These are phyloP conservation scores for Clepsis dumicolana DNA, from an alignment of 2,888 invertebrate species.

Conservation along the genomic window DNA sequence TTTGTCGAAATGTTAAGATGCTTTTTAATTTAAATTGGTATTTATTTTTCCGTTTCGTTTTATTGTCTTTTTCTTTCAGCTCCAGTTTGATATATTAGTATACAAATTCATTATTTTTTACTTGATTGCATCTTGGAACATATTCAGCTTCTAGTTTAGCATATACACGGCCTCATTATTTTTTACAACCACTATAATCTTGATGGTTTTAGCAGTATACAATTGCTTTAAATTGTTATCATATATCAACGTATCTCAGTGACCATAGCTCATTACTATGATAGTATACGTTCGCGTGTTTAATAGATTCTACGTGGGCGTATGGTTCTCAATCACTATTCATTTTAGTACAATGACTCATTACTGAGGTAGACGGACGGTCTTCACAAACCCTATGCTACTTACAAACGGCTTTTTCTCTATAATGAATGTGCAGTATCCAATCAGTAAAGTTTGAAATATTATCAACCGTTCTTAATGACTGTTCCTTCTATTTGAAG, in stretches of 20 bases:
- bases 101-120: not conserved
- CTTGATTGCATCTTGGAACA: not conserved
- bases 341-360: constrained; percentile 69
- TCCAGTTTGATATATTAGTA: not conserved
- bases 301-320: constrained; percentile 68
- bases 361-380: constrained; percentile 60
- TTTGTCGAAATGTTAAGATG: constrained; percentile 45
- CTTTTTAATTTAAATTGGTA: constrained; percentile 32
- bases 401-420: constrained; percentile 61
- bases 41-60: not conserved
- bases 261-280: constrained; percentile 50
- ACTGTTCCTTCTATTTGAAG: constrained; percentile 27
- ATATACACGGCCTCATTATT: constrained; percentile 16
- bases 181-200: constrained; percentile 30
- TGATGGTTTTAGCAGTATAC: constrained; percentile 37
- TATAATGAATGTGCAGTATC: constrained; percentile 44
- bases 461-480: constrained; percentile 31
- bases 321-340: constrained; percentile 66
- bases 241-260: constrained; percentile 38
- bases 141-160: not conserved
- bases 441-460: constrained; percentile 39
- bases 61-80: not conserved
- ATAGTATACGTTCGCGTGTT: constrained; percentile 46
- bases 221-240: constrained; percentile 38
- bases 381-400: constrained; percentile 58